Conservation (phyloP, 1,140 invertebrate genomes). For the Adelges cooleyi region DNA sequence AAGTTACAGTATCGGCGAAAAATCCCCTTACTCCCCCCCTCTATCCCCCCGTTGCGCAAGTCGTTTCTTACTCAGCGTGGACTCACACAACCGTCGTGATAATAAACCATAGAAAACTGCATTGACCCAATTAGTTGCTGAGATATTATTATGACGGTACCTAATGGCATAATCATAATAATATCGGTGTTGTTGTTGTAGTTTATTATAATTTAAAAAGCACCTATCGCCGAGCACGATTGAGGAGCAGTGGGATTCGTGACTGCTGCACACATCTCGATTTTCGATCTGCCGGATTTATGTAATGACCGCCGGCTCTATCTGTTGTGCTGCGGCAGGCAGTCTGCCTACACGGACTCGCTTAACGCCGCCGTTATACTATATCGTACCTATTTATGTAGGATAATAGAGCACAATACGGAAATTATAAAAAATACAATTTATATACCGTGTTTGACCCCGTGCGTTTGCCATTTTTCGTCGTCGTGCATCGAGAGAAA, state of each 20-base stretch:
- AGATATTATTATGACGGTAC: background rate
- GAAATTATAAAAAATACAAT: background rate
- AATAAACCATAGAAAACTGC: background rate
- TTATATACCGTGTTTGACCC: background rate
- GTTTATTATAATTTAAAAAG: background rate
- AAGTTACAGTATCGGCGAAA: no score
- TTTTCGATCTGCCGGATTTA: conserved; percentile 1
- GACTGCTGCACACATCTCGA: conserved; percentile 4
- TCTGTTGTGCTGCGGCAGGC: background rate
- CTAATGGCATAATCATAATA: conserved; percentile 4
- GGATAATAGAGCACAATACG: background rate
- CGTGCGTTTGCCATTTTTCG: background rate
- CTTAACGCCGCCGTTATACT: background rate
- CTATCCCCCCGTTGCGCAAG: background rate
- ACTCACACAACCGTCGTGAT: no score
- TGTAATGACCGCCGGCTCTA: background rate
- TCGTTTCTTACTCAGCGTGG: background rate
- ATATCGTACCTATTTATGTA: no score
- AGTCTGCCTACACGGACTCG: background rate
- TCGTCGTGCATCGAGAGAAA: background rate
- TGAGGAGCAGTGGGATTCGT: conserved; percentile 7
- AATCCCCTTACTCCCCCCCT: no score
- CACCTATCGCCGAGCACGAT: background rate
- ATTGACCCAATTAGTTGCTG: conserved; percentile 16
- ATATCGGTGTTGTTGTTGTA: background rate